Evolutionary conservation across 2,113 vertebrate species (phyloP).

Genomic region (Epinephelus cyanopodus): DNA sequence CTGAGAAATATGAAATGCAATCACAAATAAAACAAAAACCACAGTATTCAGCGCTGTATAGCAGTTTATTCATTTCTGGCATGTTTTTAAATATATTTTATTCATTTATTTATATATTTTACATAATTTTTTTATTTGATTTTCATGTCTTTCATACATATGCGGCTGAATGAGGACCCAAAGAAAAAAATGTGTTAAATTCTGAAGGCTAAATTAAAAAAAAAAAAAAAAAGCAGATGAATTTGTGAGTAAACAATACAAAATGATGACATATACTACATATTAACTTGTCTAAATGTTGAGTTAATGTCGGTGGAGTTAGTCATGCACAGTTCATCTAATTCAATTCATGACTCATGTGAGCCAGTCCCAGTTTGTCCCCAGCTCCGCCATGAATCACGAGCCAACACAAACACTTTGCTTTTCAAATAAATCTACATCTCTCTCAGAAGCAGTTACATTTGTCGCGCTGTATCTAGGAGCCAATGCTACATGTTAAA

Average conservation of each 20-base stretch:
- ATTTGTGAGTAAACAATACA: slow-evolving; percentile 36
- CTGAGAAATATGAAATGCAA: background rate
- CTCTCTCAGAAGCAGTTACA: background rate
- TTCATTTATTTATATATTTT: slow-evolving; percentile 54
- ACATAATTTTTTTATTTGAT: slow-evolving; percentile 39
- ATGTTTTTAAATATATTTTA: slow-evolving; percentile 53
- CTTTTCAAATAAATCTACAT: slow-evolving; percentile 13
- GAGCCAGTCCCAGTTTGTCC: background rate
- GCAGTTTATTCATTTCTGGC: slow-evolving; percentile 62
- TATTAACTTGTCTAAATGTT: background rate
- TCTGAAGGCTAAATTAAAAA: slow-evolving; percentile 18
- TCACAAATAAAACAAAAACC: background rate
- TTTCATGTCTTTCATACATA: slow-evolving; percentile 25
- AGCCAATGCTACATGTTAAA: slow-evolving; percentile 19
- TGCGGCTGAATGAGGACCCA: slow-evolving; percentile 13
- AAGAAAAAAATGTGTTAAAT: slow-evolving; percentile 10
- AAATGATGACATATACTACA: slow-evolving; percentile 27
- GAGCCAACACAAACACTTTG: slow-evolving; percentile 16
- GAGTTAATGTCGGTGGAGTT: slow-evolving; percentile 31
- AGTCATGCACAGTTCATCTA: slow-evolving; percentile 23
- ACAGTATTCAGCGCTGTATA: slow-evolving; percentile 11
- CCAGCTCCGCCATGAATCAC: background rate
- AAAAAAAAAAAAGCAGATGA: background rate
- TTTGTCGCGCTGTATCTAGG: slow-evolving; percentile 19
- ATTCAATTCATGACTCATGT: background rate